Base-by-base conservation (phyloP, 2,113 vertebrate genomes). In the Channa argus region DNA sequence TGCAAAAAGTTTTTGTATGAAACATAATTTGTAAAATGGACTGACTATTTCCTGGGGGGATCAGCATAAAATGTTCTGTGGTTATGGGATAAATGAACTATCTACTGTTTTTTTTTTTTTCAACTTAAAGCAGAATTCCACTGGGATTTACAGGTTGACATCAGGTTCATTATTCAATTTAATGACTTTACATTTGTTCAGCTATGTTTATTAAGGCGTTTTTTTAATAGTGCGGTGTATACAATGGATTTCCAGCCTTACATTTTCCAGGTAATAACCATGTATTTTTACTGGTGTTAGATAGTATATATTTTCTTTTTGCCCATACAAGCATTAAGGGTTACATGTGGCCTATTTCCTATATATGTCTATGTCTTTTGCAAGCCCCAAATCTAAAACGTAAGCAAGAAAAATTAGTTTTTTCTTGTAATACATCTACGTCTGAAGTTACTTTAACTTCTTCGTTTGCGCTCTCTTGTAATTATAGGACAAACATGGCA, bases 361-460 rank as follows among this genome's bases (percentile, higher is more conserved):
- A 87, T 74, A 73, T 86, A 82, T 52, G 76, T 82, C 85, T 85
- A 89, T 64, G 69, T 90, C 77, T 86, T 86, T 90, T 79, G 88
- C 89, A 93, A 94, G 90, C 84, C 84, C 87, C 87, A 85, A 90
- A 90, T 92, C 87, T 93, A 91, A 86, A 91, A 91, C 63, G 70
- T 41, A 90, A 88, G 90, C 83, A 69, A 86, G 71, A 84, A 82
- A 89, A 78, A 74, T 12, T 24, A 24, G 14, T 56, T 51, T 77
- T 81, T 87, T 74, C 68, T 78, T 79, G 74, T 78, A 75, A 79
- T 82, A 84, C 72, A 83, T 81, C 71, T 71, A 78, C 73, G 71
- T 93, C 87, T 80, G 90, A 94, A 93, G 91, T 94, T 89, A 79
- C 58, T 80, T 78, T 66, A 88, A 92, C 92, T 89, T 92, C 91